Base-by-base conservation (phyloP, 2,113 vertebrate species). In the Bos javanicus region DNA sequence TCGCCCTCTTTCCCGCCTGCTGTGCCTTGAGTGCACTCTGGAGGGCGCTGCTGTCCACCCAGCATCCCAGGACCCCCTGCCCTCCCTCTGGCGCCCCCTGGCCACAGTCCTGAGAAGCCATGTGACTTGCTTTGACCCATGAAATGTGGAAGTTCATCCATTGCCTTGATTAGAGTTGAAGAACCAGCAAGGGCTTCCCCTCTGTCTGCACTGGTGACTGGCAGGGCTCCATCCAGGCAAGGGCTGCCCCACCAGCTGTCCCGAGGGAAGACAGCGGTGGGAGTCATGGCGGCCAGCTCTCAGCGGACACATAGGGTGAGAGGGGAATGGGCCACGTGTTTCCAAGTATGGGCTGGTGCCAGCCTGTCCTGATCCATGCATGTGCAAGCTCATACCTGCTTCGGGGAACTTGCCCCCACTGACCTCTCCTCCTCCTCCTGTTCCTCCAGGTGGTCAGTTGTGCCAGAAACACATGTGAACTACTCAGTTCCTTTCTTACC, bases 221-320 rank as follows among this genome's bases (percentile, higher is more conserved):
- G 50, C 6, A 43, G 12, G 13, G 19, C 21, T 33, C 67, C 67
- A 3, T 17, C 36, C 50, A 17, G 19, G 50, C 17, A 30, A 46
- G 39, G 21, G 23, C 67, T 21, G 56, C 64, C 87, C 52, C 7
- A 0, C 23, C 54, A 23, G 48, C 28, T 5, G 1, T 23, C 54
- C 60, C 2, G 5, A 25, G 28, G 1, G 26, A 12, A 33, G 36
- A 15, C 39, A 14, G 39, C 4, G 8, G 7, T 6, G 56, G 15
- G 25, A 4, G 25, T 57, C 15, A 9, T 2, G 2, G 62, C 0
- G 10, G 30, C 52, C 0, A 21, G 52, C 39, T 33, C 56, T 50
- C 3, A 1, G 21, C 2, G 2, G 46, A 39, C 76, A 30, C 0
- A 0, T 6, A 6, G 23, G 33, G 56, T 8, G n/a, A 50, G 30